Percentiles rank a stretch among this genome's conserved stretches.
Evolutionary conservation across 1,140 invertebrate species (phyloP).

Genomic region (Cotesia chilonis): DNA sequence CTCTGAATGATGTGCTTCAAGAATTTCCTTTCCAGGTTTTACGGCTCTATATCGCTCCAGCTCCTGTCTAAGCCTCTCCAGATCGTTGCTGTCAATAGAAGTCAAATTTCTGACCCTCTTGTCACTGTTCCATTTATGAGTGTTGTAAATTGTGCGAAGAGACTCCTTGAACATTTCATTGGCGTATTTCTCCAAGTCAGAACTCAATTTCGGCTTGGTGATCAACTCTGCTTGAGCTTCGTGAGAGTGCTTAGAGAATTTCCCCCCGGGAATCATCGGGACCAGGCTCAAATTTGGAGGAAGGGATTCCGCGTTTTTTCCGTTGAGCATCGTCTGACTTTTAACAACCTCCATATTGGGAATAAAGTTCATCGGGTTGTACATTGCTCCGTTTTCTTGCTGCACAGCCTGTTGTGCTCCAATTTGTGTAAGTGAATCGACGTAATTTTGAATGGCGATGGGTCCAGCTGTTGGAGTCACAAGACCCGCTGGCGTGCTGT

Average conservation of each 20-base stretch:
- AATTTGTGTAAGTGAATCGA: constrained; percentile 53
- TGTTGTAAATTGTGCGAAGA: constrained; percentile 60
- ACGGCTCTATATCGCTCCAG: constrained; percentile 51
- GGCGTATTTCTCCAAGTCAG: constrained; percentile 58
- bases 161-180: constrained; percentile 65
- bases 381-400: constrained; percentile 41
- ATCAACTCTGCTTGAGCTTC: constrained; percentile 46
- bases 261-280: constrained; percentile 55
- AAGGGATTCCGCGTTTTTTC: constrained; percentile 47
- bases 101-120: constrained; percentile 45
- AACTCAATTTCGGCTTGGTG: constrained; percentile 53
- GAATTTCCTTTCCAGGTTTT: constrained; percentile 47
- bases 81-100: constrained; percentile 45
- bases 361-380: constrained; percentile 61
- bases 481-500: constrained; percentile 51
- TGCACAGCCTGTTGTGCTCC: constrained; percentile 45
- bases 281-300: constrained; percentile 56
- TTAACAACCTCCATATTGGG: constrained; percentile 58
- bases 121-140: constrained; percentile 64
- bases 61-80: constrained; percentile 53
- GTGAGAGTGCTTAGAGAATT: constrained; percentile 55
- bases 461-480: constrained; percentile 45
- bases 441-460: constrained; percentile 47
- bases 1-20: constrained; percentile 59
- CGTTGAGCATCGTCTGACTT: constrained; percentile 55